Evolutionary conservation across 2,113 vertebrate genomes (phyloP), one percentile per base, ranked within the genome.

Genomic region (Hyaena hyaena): DNA sequence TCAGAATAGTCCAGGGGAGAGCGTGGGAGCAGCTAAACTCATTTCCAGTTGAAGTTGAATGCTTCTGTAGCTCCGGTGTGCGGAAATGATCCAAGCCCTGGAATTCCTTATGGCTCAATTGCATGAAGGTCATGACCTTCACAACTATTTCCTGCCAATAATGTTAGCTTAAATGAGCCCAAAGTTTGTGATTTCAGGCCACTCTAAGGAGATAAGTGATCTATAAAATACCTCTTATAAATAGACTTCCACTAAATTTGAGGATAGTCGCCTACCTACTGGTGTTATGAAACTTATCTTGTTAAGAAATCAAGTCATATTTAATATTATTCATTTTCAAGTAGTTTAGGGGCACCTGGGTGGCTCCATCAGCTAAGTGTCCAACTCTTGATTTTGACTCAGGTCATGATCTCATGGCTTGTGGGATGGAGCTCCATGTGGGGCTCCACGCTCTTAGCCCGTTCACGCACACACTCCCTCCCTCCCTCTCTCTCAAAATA

Each of bases 171-270:
- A 80, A 97, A 95, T 79, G 95, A 96, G 97, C 93, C 96, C 79
- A 10, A 50, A 53, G 90, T 95, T 69, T 92, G 91, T 96, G 97
- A 97, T 97, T 97, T 95, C 90, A 97, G 91, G 85, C 94, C 86
- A 55, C 92, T 97, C 90, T 93, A 87, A 85, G 7, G 10, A 77
- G 71, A 86, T 33, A 81, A 87, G 83, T 71, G 1, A 92, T 95
- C 92, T 94, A 93, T 92, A 89, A 69, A 84, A 87, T 96, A 77
- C n/a, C 68, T 96, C 96, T 96, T 85, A 92, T 96, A 96, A 95
- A 97, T 89, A 65, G 90, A 65, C 28, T 97, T 94, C 95, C 88
- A 17, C 94, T 0, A 1, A 58, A n/a, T 45, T 84, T 95, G 43
- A 97, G 73, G 87, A 31, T 88, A 10, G 53, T 96, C 68, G 39